A percentile compares a stretch with the other conserved stretches of the same genome.
Conservation (phyloP, 2,797 vertebrate species). For the Labroides dimidiatus region DNA sequence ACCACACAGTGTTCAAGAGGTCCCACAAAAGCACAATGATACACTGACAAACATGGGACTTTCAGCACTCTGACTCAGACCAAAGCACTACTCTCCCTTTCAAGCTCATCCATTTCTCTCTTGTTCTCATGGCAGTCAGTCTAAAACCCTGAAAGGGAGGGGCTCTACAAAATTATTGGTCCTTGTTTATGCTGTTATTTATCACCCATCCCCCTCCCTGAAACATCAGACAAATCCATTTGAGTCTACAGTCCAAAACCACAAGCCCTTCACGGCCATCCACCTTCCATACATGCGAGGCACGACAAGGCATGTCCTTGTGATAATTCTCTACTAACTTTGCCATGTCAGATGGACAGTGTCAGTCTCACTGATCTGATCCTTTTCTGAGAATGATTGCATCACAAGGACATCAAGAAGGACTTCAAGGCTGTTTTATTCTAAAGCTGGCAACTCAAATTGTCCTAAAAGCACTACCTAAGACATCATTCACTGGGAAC, state of each 20-base stretch:
- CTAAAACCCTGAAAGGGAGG: slow-evolving; percentile 74
- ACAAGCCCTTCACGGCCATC: slow-evolving; percentile 59
- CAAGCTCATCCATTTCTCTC: slow-evolving; percentile 39
- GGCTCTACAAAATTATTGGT: slow-evolving; percentile 64
- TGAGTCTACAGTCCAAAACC: slow-evolving; percentile 51
- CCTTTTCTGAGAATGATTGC: slow-evolving; percentile 69
- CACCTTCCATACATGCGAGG: slow-evolving; percentile 61
- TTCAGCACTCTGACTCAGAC: slow-evolving; percentile 78
- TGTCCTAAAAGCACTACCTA: slow-evolving; percentile 59
- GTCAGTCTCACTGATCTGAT: slow-evolving; percentile 56
- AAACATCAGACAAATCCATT: slow-evolving; percentile 62
- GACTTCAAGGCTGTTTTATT: slow-evolving; percentile 57
- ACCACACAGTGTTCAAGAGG: slow-evolving; percentile 82
- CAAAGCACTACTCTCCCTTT: slow-evolving; percentile 57
- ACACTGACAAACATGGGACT: slow-evolving; percentile 84
- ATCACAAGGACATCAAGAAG: slow-evolving; percentile 71
- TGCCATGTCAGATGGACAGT: slow-evolving; percentile 57
- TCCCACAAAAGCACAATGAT: slow-evolving; percentile 84
- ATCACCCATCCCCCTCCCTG: slow-evolving; percentile 64
- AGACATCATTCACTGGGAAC: slow-evolving; percentile 49
- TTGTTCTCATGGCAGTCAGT: slow-evolving; percentile 76
- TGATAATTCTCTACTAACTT: slow-evolving; percentile 59
- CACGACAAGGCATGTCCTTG: slow-evolving; percentile 65
- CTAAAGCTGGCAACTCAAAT: slow-evolving; percentile 70
- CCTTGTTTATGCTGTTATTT: slow-evolving; percentile 50